phyloP scores from a whole-genome alignment of 1,140 invertebrate genomes.

The Macrobrachium rosenbergii region DNA sequence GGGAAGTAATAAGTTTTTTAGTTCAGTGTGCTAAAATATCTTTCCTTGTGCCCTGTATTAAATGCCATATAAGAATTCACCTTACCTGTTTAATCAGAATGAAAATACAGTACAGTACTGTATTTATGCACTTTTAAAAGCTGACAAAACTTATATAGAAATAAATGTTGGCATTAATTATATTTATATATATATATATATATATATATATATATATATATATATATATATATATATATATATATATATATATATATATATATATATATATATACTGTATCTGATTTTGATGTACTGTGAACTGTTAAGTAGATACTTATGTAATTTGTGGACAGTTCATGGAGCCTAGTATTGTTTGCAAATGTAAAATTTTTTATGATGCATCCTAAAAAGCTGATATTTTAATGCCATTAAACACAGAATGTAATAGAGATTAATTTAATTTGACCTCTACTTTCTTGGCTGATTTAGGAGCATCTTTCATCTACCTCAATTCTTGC shows the following conservation, averaged over 20 bases:
- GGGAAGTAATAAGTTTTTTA: too few species aligned
- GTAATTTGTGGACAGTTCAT: too few species aligned
- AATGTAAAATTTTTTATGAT: background rate
- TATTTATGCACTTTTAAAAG: slow-evolving; percentile 17
- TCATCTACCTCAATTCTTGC: slow-evolving; percentile 5
- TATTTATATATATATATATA: slow-evolving; percentile 48
- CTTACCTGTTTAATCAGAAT: background rate
- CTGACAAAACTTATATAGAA: slow-evolving; percentile 26
- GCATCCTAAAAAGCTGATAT: background rate
- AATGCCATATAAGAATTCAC: too few species aligned
- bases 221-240: slow-evolving; percentile 28
- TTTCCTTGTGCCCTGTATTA: too few species aligned
- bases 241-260: slow-evolving; percentile 24
- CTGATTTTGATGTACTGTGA: too few species aligned
- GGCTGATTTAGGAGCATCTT: background rate
- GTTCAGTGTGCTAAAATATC: too few species aligned
- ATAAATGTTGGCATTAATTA: slow-evolving; percentile 43
- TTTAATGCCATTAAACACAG: too few species aligned
- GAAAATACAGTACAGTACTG: background rate
- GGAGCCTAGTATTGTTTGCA: background rate
- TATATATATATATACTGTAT: slow-evolving; percentile 21
- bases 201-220: slow-evolving; percentile 36
- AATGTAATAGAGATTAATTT: too few species aligned
- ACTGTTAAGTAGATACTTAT: too few species aligned
- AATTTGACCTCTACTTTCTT: too few species aligned